A percentile compares a stretch with the other conserved stretches of the same genome.
These are phyloP conservation scores for Cynodonichthys magdalenae DNA, from an alignment of 2,797 vertebrate species.

Conservation along the genomic window DNA sequence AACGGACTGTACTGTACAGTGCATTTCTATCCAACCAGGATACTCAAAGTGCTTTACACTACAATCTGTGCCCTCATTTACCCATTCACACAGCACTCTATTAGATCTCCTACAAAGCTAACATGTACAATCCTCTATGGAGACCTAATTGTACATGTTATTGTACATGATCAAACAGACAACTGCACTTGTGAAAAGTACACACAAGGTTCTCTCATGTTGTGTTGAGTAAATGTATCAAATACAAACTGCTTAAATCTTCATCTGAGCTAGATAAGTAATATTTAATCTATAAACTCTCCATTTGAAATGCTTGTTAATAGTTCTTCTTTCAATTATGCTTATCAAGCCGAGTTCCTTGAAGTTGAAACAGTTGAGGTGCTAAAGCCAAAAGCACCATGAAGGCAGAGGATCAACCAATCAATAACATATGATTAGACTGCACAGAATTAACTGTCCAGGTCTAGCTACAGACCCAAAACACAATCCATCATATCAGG, in stretches of 20 bases:
- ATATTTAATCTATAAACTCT: background rate
- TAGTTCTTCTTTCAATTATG: background rate
- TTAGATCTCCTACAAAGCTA: too few relatives aligned
- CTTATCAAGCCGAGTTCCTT: slow-evolving; percentile 3
- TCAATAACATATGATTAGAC: slow-evolving; percentile 41
- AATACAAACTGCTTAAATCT: slow-evolving; percentile 1
- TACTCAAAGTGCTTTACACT: too few relatives aligned
- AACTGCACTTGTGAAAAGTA: too few relatives aligned
- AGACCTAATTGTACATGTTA: too few relatives aligned
- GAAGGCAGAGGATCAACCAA: slow-evolving; percentile 6
- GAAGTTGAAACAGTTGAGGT: slow-evolving; percentile 4
- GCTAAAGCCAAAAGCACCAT: slow-evolving; percentile 4
- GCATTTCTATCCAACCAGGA: too few relatives aligned
- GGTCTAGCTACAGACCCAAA: slow-evolving; percentile 9
- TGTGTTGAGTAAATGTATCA: background rate
- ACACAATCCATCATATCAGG: background rate
- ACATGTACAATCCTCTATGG: too few relatives aligned
- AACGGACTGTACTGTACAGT: too few relatives aligned
- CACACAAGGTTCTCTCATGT: background rate
- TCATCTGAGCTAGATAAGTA: slow-evolving; percentile 5
- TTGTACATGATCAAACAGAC: too few relatives aligned
- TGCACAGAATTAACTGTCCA: slow-evolving; percentile 33
- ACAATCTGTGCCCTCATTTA: too few relatives aligned
- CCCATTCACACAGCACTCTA: too few relatives aligned
- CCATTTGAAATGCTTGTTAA: slow-evolving; percentile 17